Conservation (phyloP, 1,140 invertebrate genomes). For the Panulirus ornatus region DNA sequence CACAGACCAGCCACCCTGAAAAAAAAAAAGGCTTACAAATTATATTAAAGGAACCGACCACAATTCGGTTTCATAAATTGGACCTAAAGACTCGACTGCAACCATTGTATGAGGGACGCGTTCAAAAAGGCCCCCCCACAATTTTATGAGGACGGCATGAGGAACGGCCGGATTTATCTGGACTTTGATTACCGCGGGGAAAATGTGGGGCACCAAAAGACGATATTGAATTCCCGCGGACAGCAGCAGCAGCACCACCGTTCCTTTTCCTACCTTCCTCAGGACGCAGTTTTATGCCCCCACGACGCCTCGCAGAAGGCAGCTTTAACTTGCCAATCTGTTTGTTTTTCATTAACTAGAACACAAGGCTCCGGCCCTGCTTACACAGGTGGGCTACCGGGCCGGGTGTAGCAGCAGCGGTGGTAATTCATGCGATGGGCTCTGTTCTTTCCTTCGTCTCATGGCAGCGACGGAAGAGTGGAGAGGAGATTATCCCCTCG, state of each 20-base stretch:
- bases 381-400: not conserved
- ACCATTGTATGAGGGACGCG: not conserved
- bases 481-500: too few species aligned
- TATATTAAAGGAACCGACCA: not conserved
- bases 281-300: too few species aligned
- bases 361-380: not conserved
- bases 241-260: too few species aligned
- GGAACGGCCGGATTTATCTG: not conserved
- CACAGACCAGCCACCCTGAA: too few species aligned
- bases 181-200: not conserved
- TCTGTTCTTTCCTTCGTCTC: too few species aligned
- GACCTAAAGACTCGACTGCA: too few species aligned
- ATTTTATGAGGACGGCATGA: not conserved
- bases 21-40: not conserved
- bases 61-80: not conserved
- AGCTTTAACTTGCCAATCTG: not conserved
- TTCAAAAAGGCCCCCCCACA: not conserved
- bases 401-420: too few species aligned
- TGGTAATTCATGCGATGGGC: not conserved
- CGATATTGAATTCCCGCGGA: not conserved
- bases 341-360: slow-evolving; percentile 11
- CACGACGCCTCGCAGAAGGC: too few species aligned
- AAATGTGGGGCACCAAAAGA: not conserved
- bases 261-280: too few species aligned
- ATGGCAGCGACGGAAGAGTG: too few species aligned